A percentile compares a stretch with the other conserved stretches of the same genome.
These are phyloP conservation scores for Orchestes rusci DNA, from an alignment of 2,888 invertebrate species.

Conservation along the genomic window DNA sequence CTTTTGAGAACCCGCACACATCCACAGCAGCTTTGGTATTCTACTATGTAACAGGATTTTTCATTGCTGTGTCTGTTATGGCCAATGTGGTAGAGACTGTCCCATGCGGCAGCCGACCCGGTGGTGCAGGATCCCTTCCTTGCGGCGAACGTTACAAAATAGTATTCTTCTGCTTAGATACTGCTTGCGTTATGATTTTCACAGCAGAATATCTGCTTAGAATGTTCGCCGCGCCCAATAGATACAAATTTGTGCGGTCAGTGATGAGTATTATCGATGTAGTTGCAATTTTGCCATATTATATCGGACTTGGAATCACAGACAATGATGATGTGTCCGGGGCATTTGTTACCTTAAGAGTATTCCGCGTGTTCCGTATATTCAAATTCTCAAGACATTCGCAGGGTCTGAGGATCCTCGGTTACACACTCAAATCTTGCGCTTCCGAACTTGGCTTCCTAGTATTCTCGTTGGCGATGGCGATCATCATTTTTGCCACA, in stretches of 20 bases:
- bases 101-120: conserved; percentile 84
- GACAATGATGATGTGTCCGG: conserved; percentile 99
- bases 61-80: conserved; percentile 98
- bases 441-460: conserved; percentile 98
- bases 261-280: conserved; percentile 99
- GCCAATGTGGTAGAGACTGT: conserved; percentile 99
- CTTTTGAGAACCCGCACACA: conserved; percentile 99
- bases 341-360: conserved; percentile 96
- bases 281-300: conserved; percentile 98
- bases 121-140: conserved; percentile 78
- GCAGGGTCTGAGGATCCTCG: conserved; percentile 95
- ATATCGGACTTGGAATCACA: conserved; percentile 94
- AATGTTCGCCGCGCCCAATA: conserved; percentile 96
- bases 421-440: conserved; percentile 98
- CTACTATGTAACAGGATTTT: conserved; percentile 99
- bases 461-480: conserved; percentile 99
- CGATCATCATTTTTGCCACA: conserved; percentile 99
- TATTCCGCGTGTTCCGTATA: conserved; percentile 99
- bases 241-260: conserved; percentile 94
- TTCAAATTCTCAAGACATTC: conserved; percentile 99
- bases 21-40: conserved; percentile 99
- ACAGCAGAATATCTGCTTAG: conserved; percentile 94
- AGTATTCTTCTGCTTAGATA: conserved; percentile 98
- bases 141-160: conserved; percentile 98
- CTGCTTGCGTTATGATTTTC: conserved; percentile 99